Evolutionary conservation across 2,113 vertebrate genomes (phyloP).

Genomic region (Sprattus sprattus): DNA sequence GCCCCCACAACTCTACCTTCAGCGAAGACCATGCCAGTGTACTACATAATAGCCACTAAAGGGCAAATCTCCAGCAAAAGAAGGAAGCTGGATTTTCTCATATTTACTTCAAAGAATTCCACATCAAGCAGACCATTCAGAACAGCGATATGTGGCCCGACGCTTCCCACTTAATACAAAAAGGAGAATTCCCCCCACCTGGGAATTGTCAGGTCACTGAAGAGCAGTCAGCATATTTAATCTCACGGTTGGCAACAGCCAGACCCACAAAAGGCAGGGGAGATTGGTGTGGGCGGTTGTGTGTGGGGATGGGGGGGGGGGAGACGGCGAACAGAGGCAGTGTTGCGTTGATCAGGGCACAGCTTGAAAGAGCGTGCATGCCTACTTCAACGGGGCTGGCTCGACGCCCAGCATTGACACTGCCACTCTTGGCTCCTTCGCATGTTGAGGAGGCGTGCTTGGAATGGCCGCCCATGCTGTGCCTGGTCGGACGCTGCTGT

Average conservation of each 20-base stretch:
- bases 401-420: background rate
- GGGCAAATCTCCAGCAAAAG: background rate
- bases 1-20: background rate
- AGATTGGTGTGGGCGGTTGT: slow-evolving; percentile 2
- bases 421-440: background rate
- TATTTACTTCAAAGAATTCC: background rate
- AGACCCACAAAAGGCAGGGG: slow-evolving; percentile 2
- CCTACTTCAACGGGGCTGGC: background rate
- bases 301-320: background rate
- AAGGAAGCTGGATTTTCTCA: background rate
- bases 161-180: background rate
- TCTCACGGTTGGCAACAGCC: background rate
- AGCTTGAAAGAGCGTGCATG: background rate
- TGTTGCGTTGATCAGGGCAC: background rate
- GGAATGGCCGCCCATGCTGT: background rate
- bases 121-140: background rate
- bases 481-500: background rate
- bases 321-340: background rate
- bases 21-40: background rate
- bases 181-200: background rate
- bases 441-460: slow-evolving; percentile 6
- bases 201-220: slow-evolving; percentile 1
- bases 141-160: background rate
- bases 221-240: background rate
- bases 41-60: background rate